Base-by-base conservation (phyloP, 2,888 invertebrate species). In the Idaea biselata region DNA sequence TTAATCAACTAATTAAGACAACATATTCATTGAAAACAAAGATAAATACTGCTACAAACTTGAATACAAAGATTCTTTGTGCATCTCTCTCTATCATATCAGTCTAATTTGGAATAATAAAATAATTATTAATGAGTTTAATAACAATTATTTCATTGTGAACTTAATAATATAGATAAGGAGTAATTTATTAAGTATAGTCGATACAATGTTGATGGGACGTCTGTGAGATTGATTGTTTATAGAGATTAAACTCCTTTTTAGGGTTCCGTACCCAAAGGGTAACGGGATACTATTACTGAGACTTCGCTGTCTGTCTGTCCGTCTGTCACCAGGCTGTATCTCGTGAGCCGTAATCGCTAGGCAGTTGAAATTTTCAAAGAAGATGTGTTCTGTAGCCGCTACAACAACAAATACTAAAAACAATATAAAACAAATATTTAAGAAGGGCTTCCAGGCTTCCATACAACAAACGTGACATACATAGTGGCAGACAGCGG, bases 81-180 rank as follows among this genome's bases (percentile, higher is more conserved):
- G 60, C 11, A 17, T 16, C 57, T 67, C n/a, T n/a, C n/a, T n/a
- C n/a, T n/a, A n/a, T n/a, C n/a, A n/a, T n/a, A 65, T 67, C 65
- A 54, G 44, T 25, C 14, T 16, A 16, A 18, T 55, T 61, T 25
- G 18, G 33, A 60, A 59, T 55, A 58, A 64, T 64, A 56, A 62
- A 67, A 67, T 64, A 62, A 64, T 64, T 62, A 62, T 59, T 66
- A 16, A 60, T 25, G 25, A 25, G 25, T 58, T 44, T 44, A 7
- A 44, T 44, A 64, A 67, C 67, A 67, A 67, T 63, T 60, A 65
- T 53, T 58, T 63, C 62, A 16, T 66, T 65, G 67, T 63, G 33
- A 58, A 55, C 63, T 63, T 61, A 58, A 60, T 25, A 25, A 25
- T 58, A 1, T 59, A 18, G 67, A 67, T 67, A 67, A 65, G 54